phyloP scores from a whole-genome alignment of 1,140 invertebrate species.

The Solenopsis invicta region DNA sequence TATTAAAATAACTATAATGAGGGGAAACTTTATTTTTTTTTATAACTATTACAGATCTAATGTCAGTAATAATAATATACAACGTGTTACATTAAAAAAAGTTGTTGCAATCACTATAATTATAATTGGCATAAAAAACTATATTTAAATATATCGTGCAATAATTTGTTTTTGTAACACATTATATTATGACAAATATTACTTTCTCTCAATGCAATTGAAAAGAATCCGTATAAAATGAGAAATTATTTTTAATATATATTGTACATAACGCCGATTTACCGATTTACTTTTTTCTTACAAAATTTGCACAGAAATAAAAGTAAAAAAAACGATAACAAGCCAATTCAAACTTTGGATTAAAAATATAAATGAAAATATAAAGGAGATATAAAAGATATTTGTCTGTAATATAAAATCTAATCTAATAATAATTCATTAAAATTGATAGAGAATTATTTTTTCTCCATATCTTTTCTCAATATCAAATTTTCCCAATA shows the following conservation, averaged over 20 bases:
- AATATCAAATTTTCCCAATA: too few species aligned
- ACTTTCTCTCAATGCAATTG: not conserved
- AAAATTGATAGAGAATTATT: not conserved
- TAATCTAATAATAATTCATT: not conserved
- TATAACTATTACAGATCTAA: too few species aligned
- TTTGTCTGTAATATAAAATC: not conserved
- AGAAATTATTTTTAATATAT: not conserved
- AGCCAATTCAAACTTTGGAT: not conserved
- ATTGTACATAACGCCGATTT: not conserved
- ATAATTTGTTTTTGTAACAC: too few species aligned
- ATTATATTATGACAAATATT: too few species aligned
- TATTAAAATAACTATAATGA: too few species aligned
- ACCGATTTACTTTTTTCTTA: not conserved
- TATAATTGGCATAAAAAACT: too few species aligned
- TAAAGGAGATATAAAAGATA: not conserved
- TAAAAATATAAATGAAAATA: conserved; percentile 10
- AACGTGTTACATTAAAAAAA: too few species aligned
- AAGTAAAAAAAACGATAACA: conserved; percentile 4
- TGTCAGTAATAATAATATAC: too few species aligned
- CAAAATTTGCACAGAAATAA: not conserved
- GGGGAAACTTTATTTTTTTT: too few species aligned
- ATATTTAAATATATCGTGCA: too few species aligned
- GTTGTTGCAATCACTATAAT: too few species aligned
- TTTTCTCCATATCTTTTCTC: too few species aligned
- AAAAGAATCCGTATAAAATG: not conserved